Evolutionary conservation across 2,113 vertebrate genomes (phyloP).

Genomic region (Sardina pilchardus): DNA sequence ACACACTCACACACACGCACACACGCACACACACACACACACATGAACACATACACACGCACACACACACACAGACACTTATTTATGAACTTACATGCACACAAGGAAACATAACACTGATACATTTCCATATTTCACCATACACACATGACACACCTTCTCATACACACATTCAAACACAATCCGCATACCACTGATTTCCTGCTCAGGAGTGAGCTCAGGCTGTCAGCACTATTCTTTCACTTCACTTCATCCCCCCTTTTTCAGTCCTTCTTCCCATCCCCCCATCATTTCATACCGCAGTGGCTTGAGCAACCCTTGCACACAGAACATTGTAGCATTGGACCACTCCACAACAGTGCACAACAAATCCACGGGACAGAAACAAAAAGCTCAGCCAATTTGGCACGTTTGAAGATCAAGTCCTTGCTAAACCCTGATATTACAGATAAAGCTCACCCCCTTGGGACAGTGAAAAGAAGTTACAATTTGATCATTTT

Average conservation of each 20-base stretch:
- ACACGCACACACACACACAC: background rate
- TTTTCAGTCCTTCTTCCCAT: background rate
- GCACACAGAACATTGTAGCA: background rate
- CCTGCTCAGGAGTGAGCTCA: slow-evolving; percentile 32
- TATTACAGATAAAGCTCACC: too few species aligned
- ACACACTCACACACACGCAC: background rate
- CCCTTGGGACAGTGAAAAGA: too few species aligned
- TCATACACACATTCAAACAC: background rate
- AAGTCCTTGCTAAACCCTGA: background rate
- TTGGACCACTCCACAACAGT: background rate
- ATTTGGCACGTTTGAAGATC: too few species aligned
- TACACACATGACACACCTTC: background rate
- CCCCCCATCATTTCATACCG: slow-evolving; percentile 24
- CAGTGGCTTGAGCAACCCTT: background rate
- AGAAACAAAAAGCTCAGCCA: background rate
- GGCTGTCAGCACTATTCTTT: slow-evolving; percentile 31
- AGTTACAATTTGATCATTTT: too few species aligned
- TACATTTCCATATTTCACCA: background rate
- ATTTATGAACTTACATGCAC: background rate
- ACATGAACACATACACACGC: background rate
- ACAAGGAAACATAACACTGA: background rate
- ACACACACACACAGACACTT: background rate
- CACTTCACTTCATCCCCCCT: slow-evolving; percentile 23
- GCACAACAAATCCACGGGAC: background rate
- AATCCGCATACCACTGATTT: slow-evolving; percentile 48